Base-by-base conservation (phyloP, 2,797 vertebrate genomes). In the Chrysocyon brachyurus region DNA sequence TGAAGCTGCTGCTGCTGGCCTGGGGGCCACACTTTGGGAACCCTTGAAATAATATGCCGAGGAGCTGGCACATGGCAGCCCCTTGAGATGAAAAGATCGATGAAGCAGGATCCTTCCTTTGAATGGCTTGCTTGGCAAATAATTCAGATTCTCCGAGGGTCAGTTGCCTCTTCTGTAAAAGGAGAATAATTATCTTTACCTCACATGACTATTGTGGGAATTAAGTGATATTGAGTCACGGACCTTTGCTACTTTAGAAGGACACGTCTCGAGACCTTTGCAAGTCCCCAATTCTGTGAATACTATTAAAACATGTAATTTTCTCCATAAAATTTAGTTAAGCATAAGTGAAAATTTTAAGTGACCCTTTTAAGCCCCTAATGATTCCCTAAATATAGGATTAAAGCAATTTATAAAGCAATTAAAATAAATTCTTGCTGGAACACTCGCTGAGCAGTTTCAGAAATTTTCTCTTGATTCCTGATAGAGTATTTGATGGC, bases 331-430 rank as follows among this genome's bases (percentile, higher is more conserved):
- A 97, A 97, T 90, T 97, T 95, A 97, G 96, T 97, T 92, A 97
- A 93, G 84, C 93, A 81, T 90, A 97, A 94, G 93, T 86, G 87
- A 97, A 96, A 97, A 95, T 56, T 93, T 95, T 97, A 96, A 98
- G 90, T 95, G 97, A 97, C 97, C 94, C 93, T 87, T 96, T 94
- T 46, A 88, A 82, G 85, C 81, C 90, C 81, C 84, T 92, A 96
- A 97, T 93, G 96, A 97, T 82, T 95, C 77, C 94, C 93, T 97
- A 97, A 98, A 96, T 97, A 87, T 70, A 81, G 95, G 85, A 97
- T 96, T 95, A 97, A 93, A 97, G 95, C 96, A 94, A 96, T 97
- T 97, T 95, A 89, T 96, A 96, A 97, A 97, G 96, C 97, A 97
- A 97, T 94, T 97, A 97, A 98, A 97, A 96, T 92, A 96, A 85